Conservation (phyloP, 64 coral and sea anemone species). For the Platygyra sinensis region DNA sequence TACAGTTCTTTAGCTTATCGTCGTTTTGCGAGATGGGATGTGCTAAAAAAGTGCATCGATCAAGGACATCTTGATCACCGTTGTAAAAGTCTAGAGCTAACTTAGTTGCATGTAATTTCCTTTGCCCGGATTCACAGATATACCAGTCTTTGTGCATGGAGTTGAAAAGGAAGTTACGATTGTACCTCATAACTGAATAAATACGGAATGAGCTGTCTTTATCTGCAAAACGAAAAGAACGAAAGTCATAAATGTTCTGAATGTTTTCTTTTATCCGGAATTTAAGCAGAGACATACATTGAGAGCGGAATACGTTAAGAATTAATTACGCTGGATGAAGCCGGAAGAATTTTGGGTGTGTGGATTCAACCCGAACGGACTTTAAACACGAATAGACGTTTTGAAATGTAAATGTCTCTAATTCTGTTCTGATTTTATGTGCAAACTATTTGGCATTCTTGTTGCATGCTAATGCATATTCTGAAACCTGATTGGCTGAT, state of each 20-base stretch:
- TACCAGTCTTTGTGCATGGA: constrained; percentile 73
- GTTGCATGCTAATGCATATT: too few species aligned
- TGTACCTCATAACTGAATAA: constrained; percentile 4
- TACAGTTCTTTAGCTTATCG: background rate
- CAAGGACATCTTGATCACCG: constrained; percentile 18
- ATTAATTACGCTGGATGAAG: too few species aligned
- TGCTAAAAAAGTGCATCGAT: constrained; percentile 11
- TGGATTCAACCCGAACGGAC: too few species aligned
- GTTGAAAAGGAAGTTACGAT: constrained; percentile 21
- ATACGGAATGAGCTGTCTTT: constrained; percentile 20
- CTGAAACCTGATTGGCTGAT: too few species aligned
- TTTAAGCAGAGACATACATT: too few species aligned
- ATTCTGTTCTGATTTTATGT: too few species aligned
- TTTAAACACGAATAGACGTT: too few species aligned
- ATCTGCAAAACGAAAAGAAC: background rate
- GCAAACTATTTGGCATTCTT: too few species aligned
- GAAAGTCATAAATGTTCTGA: background rate
- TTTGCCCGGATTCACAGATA: constrained; percentile 45
- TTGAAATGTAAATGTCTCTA: too few species aligned
- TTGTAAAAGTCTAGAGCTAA: constrained; percentile 15
- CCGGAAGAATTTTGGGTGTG: too few species aligned
- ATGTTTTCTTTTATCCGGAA: background rate
- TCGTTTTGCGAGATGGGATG: background rate
- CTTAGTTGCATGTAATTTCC: background rate
- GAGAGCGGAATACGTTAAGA: too few species aligned